phyloP scores from a whole-genome alignment of 2,113 vertebrate genomes.

The Cyanoderma ruficeps region DNA sequence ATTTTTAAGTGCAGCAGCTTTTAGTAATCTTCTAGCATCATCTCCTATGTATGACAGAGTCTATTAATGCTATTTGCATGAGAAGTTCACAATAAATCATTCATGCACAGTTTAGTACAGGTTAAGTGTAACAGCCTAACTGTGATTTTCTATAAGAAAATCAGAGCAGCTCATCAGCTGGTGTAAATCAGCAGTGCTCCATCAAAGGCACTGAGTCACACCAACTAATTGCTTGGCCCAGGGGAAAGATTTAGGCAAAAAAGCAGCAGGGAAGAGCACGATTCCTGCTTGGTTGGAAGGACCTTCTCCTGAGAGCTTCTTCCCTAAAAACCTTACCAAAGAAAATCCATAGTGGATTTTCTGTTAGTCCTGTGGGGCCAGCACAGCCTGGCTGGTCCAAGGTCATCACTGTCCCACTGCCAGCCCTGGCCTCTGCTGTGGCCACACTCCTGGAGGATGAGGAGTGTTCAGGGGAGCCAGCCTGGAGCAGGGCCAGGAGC shows the following conservation, averaged over 20 bases:
- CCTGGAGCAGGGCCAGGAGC: not conserved
- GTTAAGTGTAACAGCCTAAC: constrained; percentile 52
- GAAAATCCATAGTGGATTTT: not conserved
- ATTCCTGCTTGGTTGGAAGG: not conserved
- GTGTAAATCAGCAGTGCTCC: constrained; percentile 47
- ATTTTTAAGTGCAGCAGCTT: constrained; percentile 46
- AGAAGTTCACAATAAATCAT: constrained; percentile 67
- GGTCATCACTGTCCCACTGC: accelerated
- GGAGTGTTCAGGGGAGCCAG: not conserved
- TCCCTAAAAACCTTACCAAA: not conserved
- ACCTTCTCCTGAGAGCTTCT: not conserved
- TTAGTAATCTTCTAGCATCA: constrained; percentile 60
- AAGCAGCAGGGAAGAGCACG: not conserved
- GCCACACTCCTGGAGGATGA: not conserved
- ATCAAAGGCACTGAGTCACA: constrained; percentile 52
- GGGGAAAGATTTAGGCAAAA: constrained; percentile 15
- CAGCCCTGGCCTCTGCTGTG: not conserved
- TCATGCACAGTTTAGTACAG: constrained; percentile 64
- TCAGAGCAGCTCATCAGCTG: constrained; percentile 45
- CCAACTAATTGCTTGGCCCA: constrained; percentile 24
- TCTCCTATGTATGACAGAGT: constrained; percentile 50
- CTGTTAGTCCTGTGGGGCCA: not conserved
- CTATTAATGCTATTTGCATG: constrained; percentile 68
- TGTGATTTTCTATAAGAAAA: constrained; percentile 43
- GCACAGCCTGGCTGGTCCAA: not conserved